Base-by-base conservation (phyloP, 2,888 invertebrate species). In the Orthosia cruda region DNA sequence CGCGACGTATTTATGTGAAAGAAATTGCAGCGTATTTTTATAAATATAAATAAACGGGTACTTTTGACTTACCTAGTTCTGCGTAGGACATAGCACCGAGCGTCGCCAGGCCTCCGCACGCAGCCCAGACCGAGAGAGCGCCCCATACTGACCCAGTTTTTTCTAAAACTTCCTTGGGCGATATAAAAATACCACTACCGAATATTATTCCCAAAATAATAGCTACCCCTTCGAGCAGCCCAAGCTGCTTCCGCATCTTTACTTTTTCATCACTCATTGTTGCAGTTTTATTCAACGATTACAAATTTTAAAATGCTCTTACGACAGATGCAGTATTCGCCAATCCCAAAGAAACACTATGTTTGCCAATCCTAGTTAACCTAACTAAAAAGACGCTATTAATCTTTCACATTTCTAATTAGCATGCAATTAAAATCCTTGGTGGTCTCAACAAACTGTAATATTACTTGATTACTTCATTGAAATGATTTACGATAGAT, bases 51-150 rank as follows among this genome's bases (percentile, higher is more conserved):
- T 54, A 61, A 62, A 69, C 32, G 40, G 50, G 45, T 61, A 57
- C 16, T 67, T 50, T 65, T 16, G 13, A 87, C 92, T 94, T 94
- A 90, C 98, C 99, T 79, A 99, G 96, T 97, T 99, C 99, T 15
- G 99, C 99, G 93, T 99, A 99, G 88, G 99, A 99, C 58, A 99
- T 95, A 1, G 99, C 99, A 13, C 99, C 99, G 50, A 99, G 97
- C 95, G 99, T 98, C 0, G 99, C 99, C 54, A 99, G 96, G 7
- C 98, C 90, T 3, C 99, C 99, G 92, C 99, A 99, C 3, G 98
- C 94, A 0, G 98, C 97, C 99, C 99, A 99, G 67, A 99, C 98
- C 3, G 98, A 93, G 26, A 99, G 94, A 0, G 99, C 98, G 45
- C 98, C 97, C 84, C 99, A 99, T 15, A 99, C 98, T 7, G 99